A percentile compares a stretch with the other conserved stretches of the same genome.
Conservation (phyloP, 2,888 invertebrate species). For the Lucinisca nassula region DNA sequence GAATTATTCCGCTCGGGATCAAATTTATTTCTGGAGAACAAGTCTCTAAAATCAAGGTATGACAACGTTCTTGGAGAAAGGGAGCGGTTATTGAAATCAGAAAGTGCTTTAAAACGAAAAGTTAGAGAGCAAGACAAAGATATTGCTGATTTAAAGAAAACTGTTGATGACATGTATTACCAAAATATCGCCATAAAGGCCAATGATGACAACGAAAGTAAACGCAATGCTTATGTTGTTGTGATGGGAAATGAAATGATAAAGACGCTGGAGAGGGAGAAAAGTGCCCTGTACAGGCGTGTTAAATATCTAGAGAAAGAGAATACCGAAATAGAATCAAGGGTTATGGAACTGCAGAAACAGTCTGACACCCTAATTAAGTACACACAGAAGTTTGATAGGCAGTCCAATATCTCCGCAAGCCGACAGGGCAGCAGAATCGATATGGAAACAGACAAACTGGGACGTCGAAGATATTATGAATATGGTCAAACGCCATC, state of each 20-base stretch:
- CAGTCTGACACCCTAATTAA: slow-evolving; percentile 52
- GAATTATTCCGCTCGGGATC: slow-evolving; percentile 67
- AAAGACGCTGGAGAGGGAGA: slow-evolving; percentile 63
- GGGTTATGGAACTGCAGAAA: slow-evolving; percentile 61
- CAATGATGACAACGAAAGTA: slow-evolving; percentile 56
- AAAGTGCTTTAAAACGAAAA: slow-evolving; percentile 56
- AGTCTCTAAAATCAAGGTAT: slow-evolving; percentile 54
- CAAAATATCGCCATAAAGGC: slow-evolving; percentile 61
- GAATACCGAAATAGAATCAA: slow-evolving; percentile 64
- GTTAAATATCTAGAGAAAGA: slow-evolving; percentile 63
- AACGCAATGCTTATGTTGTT: slow-evolving; percentile 61
- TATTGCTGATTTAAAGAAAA: slow-evolving; percentile 62
- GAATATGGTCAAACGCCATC: neutral
- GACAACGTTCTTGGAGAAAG: slow-evolving; percentile 50
- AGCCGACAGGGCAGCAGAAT: neutral
- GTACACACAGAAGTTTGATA: slow-evolving; percentile 57
- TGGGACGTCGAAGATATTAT: neutral
- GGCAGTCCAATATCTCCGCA: slow-evolving; percentile 36
- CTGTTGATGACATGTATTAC: slow-evolving; percentile 66
- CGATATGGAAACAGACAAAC: neutral
- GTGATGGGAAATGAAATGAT: slow-evolving; percentile 68
- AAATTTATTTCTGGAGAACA: slow-evolving; percentile 62
- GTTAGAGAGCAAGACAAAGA: slow-evolving; percentile 55
- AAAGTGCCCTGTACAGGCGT: slow-evolving; percentile 61
- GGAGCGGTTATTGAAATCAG: slow-evolving; percentile 47